Percentiles rank a stretch among this genome's conserved stretches.
These are phyloP conservation scores for Prenolepis imparis DNA, from an alignment of 2,888 invertebrate genomes.

Conservation along the genomic window DNA sequence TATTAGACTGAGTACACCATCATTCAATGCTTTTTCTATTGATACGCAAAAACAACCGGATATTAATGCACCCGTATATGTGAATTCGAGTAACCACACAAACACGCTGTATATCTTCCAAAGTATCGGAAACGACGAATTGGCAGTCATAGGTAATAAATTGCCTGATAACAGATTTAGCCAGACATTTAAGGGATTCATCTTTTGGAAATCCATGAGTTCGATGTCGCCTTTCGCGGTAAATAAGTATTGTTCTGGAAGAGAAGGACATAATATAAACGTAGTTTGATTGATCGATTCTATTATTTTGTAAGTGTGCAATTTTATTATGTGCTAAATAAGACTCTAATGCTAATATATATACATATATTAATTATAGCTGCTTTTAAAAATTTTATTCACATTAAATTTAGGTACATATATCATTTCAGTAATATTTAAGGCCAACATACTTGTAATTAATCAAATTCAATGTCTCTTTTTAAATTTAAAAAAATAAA, in stretches of 20 bases:
- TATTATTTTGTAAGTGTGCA: background rate
- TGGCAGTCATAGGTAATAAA: background rate
- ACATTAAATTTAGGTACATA: background rate
- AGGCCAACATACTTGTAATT: background rate
- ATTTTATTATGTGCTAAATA: background rate
- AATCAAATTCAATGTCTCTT: background rate
- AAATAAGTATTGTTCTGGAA: background rate
- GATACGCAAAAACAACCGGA: background rate
- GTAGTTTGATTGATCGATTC: background rate
- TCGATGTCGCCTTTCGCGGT: background rate
- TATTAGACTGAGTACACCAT: background rate
- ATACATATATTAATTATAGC: background rate
- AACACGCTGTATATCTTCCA: background rate
- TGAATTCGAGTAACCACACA: background rate
- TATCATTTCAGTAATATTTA: background rate
- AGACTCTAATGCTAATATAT: too few relatives aligned
- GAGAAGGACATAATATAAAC: background rate
- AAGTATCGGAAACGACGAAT: background rate
- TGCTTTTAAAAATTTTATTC: background rate
- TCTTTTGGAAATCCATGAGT: slow-evolving; percentile 4
- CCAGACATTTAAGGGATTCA: background rate
- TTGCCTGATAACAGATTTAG: slow-evolving; percentile 5
- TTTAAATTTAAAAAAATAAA: background rate
- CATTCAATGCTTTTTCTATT: background rate
- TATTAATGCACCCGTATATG: background rate